These are phyloP conservation scores for Matsumyia berberina DNA, from an alignment of 2,888 invertebrate species.

Conservation along the genomic window DNA sequence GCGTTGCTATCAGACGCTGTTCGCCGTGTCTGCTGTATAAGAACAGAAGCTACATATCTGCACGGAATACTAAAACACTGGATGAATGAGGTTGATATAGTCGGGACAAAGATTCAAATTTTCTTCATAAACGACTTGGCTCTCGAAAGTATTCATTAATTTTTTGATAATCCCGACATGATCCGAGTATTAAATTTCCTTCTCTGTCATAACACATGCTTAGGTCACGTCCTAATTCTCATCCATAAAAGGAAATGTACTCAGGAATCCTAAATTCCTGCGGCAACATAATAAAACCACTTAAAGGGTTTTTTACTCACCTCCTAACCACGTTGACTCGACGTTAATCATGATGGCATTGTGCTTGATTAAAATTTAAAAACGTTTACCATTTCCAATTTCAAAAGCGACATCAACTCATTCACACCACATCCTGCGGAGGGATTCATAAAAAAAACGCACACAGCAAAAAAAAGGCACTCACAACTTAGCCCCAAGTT, in stretches of 20 bases:
- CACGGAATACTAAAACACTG: no score
- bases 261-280: not conserved
- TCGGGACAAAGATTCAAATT: no score
- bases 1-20: no score
- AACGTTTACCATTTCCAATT: constrained; percentile 1
- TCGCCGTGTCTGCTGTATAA: no score
- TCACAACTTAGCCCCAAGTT: not conserved
- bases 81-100: no score
- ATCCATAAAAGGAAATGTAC: constrained; percentile 1
- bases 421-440: constrained; percentile 6
- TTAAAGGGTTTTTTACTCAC: not conserved
- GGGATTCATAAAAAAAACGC: not conserved
- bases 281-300: not conserved
- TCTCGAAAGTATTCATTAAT: no score
- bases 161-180: no score
- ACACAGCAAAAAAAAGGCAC: not conserved
- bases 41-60: no score
- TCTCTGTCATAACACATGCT: not conserved
- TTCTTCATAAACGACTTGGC: no score
- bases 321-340: not conserved
- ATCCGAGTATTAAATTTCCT: no score
- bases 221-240: not conserved
- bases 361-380: constrained; percentile 8
- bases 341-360: constrained; percentile 1
- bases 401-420: constrained; percentile 2